A percentile compares a stretch with the other conserved stretches of the same genome.
Conservation (phyloP, 2,113 vertebrate genomes). For the Cygnus atratus region DNA sequence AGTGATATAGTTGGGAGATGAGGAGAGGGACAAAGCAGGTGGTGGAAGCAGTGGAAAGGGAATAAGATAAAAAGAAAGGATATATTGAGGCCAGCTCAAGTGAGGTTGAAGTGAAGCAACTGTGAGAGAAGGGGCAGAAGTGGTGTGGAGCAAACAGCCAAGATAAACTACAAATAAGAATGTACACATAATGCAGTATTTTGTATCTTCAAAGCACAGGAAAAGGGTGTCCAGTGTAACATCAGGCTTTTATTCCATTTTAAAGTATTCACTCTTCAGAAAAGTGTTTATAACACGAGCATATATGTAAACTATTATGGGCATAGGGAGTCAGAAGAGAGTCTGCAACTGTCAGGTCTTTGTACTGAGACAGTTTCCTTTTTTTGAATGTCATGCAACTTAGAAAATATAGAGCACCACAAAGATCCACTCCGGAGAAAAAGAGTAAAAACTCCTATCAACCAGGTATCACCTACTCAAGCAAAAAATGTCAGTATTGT, state of each 20-base stretch:
- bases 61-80: not conserved
- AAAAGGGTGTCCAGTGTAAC: not conserved
- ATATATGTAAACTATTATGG: not conserved
- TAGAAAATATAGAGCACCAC: not conserved
- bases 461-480: not conserved
- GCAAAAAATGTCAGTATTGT: not conserved
- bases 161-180: slow-evolving; percentile 38
- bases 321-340: not conserved
- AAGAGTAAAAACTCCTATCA: not conserved
- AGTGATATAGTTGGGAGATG: not conserved
- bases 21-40: not conserved
- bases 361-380: not conserved
- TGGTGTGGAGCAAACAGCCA: not conserved
- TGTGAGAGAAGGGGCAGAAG: not conserved
- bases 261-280: slow-evolving; percentile 4
- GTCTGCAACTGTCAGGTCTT: not conserved
- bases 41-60: not conserved
- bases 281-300: slow-evolving; percentile 7
- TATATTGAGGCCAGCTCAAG: not conserved
- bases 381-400: not conserved
- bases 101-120: not conserved
- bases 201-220: slow-evolving; percentile 36
- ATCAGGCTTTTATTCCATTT: not conserved
- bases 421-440: not conserved
- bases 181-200: not conserved